These are phyloP conservation scores for Psilopogon haemacephalus DNA, from an alignment of 2,113 vertebrate species.

Conservation along the genomic window DNA sequence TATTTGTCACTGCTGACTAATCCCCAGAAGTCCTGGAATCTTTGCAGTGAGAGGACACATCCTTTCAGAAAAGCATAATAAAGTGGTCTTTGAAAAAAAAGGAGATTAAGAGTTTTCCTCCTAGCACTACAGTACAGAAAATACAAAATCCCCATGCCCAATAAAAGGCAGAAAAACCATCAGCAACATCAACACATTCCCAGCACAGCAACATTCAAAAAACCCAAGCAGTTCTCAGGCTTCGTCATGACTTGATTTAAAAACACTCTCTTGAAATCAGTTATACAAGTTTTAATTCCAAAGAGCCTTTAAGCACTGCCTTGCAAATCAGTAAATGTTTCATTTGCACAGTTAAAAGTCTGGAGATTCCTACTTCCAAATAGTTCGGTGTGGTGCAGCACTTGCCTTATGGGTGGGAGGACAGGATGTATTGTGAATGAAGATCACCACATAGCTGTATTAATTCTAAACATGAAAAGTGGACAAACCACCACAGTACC, in stretches of 20 bases:
- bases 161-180: neutral
- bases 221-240: neutral
- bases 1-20: neutral
- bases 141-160: neutral
- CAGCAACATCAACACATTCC: neutral
- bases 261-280: neutral
- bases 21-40: neutral
- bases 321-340: neutral
- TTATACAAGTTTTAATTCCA: neutral
- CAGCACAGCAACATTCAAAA: neutral
- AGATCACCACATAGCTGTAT: neutral
- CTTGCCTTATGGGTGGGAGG: rapidly evolving
- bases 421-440: neutral
- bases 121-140: neutral
- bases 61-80: neutral
- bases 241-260: neutral
- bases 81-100: rapidly evolving
- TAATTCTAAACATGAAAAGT: neutral
- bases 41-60: neutral
- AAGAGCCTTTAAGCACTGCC: neutral
- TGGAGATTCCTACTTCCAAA: neutral
- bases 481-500: neutral
- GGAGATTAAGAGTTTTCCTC: neutral
- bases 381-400: neutral
- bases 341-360: neutral